A percentile compares a stretch with the other conserved stretches of the same genome.
Conservation (phyloP, 1,140 invertebrate genomes). For the Drosophila pachea region DNA sequence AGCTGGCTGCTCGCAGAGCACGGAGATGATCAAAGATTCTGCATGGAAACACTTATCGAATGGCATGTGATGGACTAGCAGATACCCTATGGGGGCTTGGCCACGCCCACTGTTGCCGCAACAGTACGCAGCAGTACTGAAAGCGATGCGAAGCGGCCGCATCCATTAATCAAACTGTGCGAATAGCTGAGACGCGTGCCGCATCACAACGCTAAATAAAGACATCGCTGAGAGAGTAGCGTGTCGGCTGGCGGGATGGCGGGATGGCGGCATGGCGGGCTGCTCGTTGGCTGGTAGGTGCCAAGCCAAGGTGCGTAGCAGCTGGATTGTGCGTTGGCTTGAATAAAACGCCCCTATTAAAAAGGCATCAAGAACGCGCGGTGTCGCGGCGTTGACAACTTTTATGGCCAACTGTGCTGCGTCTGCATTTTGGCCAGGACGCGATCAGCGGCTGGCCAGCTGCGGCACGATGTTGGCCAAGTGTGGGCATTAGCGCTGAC, state of each 20-base stretch:
- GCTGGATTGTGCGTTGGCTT: slow-evolving; percentile 46
- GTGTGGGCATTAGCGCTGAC: slow-evolving; percentile 72
- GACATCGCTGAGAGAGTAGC: slow-evolving; percentile 28
- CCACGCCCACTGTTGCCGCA: too few species aligned
- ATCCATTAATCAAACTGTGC: slow-evolving; percentile 57
- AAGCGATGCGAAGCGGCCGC: slow-evolving; percentile 21
- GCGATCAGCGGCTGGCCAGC: not conserved
- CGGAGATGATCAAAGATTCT: slow-evolving; percentile 54
- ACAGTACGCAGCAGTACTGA: too few species aligned
- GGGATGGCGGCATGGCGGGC: slow-evolving; percentile 1
- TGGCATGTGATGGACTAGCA: too few species aligned
- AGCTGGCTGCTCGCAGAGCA: slow-evolving; percentile 2
- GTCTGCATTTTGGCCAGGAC: slow-evolving; percentile 29
- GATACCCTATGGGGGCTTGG: too few species aligned
- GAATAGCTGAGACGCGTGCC: slow-evolving; percentile 54
- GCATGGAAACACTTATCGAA: too few species aligned
- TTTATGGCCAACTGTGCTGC: slow-evolving; percentile 68
- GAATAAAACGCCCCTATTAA: slow-evolving; percentile 74
- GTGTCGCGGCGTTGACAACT: slow-evolving; percentile 56
- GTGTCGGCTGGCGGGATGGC: not conserved
- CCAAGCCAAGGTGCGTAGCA: slow-evolving; percentile 53
- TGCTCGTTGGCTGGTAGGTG: slow-evolving; percentile 21
- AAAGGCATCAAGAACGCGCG: slow-evolving; percentile 40
- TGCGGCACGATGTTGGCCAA: slow-evolving; percentile 49
- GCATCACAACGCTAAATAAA: slow-evolving; percentile 43